These are phyloP conservation scores for Nannospalax galili DNA, from an alignment of 2,113 vertebrate genomes.

Conservation along the genomic window DNA sequence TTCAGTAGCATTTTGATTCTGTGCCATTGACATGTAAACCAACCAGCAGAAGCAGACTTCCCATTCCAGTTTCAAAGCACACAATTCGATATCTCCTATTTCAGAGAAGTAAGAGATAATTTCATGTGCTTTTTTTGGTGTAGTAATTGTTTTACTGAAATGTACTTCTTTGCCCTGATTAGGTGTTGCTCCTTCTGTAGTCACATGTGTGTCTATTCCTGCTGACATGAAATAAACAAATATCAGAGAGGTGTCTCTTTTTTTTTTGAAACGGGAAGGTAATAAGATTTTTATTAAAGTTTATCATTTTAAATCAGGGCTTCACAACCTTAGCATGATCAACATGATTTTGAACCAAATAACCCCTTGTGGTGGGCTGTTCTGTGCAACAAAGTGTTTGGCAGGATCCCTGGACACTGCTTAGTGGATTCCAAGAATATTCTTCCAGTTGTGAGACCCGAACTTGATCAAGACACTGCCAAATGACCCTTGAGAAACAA, in stretches of 20 bases:
- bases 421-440: not conserved
- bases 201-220: conserved; percentile 35
- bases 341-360: not conserved
- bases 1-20: conserved; percentile 47
- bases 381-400: not conserved
- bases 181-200: not conserved
- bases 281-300: not conserved
- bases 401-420: not conserved
- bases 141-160: conserved; percentile 18
- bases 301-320: not conserved
- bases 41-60: not conserved
- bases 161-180: not conserved
- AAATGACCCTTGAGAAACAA: not conserved
- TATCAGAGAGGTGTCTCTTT: not conserved
- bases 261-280: not conserved
- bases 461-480: not conserved
- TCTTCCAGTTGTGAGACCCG: not conserved
- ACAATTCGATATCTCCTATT: conserved; percentile 28
- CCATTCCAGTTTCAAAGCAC: conserved; percentile 25
- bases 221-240: conserved; percentile 38
- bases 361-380: not conserved
- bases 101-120: not conserved
- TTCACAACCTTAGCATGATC: not conserved
- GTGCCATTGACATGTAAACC: not conserved
- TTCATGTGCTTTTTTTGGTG: not conserved